phyloP scores from a whole-genome alignment of 2,113 vertebrate species.

The Thomomys bottae region DNA sequence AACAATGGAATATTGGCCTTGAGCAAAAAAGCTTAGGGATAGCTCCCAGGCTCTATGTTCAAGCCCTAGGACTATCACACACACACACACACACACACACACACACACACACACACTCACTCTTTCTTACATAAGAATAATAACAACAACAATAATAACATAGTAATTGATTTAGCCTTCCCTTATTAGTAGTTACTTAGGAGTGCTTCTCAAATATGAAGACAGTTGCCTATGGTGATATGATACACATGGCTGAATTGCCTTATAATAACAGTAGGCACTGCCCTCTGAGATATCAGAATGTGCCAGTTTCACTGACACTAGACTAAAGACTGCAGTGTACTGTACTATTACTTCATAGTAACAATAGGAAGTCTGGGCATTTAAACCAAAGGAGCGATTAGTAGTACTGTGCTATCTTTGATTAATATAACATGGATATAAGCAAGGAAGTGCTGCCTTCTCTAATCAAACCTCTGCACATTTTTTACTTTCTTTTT shows the following conservation, averaged over 20 bases:
- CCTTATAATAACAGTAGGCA: not conserved
- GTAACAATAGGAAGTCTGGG: not conserved
- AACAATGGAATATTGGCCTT: too few relatives aligned
- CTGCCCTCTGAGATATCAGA: not conserved
- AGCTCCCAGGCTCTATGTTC: too few relatives aligned
- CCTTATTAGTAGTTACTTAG: constrained; percentile 28
- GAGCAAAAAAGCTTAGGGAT: too few relatives aligned
- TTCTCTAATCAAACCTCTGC: constrained; percentile 33
- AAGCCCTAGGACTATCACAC: too few relatives aligned
- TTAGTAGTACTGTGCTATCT: not conserved
- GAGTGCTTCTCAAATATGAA: constrained; percentile 27
- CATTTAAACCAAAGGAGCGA: not conserved
- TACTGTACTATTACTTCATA: not conserved
- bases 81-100: too few relatives aligned
- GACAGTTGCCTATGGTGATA: not conserved
- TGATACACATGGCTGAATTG: not conserved
- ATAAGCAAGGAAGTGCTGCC: not conserved
- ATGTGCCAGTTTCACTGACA: not conserved
- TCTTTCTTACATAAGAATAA: too few relatives aligned
- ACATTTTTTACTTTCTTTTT: too few relatives aligned
- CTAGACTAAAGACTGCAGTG: not conserved
- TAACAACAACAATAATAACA: too few relatives aligned
- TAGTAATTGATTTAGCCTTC: constrained; percentile 12
- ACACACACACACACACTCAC: too few relatives aligned
- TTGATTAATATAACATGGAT: not conserved